Base-by-base conservation (phyloP, 2,113 vertebrate genomes). In the Ictalurus furcatus region DNA sequence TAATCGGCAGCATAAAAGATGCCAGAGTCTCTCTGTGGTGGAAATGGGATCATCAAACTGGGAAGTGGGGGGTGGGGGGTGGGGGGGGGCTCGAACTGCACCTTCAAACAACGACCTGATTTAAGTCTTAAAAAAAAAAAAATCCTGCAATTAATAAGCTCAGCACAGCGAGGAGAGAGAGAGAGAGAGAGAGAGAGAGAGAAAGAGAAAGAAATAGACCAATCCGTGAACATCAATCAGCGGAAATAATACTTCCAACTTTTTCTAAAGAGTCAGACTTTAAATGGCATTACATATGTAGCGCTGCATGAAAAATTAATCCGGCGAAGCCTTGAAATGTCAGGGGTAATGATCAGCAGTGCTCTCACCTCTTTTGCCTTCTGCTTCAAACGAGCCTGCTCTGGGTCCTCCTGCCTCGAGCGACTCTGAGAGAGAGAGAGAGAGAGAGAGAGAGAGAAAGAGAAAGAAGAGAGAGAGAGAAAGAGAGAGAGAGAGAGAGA, bases 241-340 rank as follows among this genome's bases (percentile, higher is more conserved):
- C 93, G 95, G 94, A 95, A 97, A 97, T 97, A 96, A 96, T 97
- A 97, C 95, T 96, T 96, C 95, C 96, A 98, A 98, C 97, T 87
- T 87, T 88, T 86, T 86, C 85, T 65, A 14, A 30, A 52, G 93
- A 97, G 94, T 97, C 95, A 93, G 97, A 97, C 97, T 97, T 97
- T 97, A 98, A 98, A 98, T 98, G 97, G 96, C 96, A 96, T 97
- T 97, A 97, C 96, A 98, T 97, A 97, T 97, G 98, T 96, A 97
- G 95, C 92, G 94, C 93, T 94, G 96, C 97, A 98, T 99, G 96
- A 99, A 98, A 98, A 96, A 97, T 98, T 97, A 97, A 99, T 97
- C 97, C 91, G 91, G 92, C 88, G 90, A 93, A 97, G 96, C 97
- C 96, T 96, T 96, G 93, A 95, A 98, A 99, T 97, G 97, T 98